Percentiles rank a stretch among this genome's conserved stretches.
These are phyloP conservation scores for Tenthredo distinguenda DNA, from an alignment of 2,888 invertebrate genomes.

Conservation along the genomic window DNA sequence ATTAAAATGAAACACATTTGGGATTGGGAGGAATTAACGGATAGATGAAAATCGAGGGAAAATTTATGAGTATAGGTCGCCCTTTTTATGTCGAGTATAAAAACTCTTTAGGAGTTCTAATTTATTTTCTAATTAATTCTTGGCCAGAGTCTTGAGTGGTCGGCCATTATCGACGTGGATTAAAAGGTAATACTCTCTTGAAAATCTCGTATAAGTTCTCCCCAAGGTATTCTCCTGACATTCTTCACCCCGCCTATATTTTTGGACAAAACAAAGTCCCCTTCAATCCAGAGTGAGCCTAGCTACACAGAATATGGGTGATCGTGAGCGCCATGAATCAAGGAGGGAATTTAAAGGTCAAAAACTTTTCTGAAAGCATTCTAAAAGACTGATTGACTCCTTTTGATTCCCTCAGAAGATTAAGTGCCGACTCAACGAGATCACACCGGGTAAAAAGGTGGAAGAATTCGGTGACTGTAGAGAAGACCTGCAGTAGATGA, in stretches of 20 bases:
- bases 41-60: slow-evolving; percentile 4
- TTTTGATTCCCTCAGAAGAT: slow-evolving; percentile 3
- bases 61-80: slow-evolving; percentile 8
- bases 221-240: neutral
- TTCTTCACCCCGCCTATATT: neutral
- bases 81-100: neutral
- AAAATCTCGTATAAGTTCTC: slow-evolving; percentile 20
- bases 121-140: slow-evolving; percentile 32
- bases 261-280: neutral
- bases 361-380: slow-evolving; percentile 40
- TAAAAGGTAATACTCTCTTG: slow-evolving; percentile 21
- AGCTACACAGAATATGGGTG: neutral
- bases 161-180: slow-evolving; percentile 22
- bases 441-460: neutral
- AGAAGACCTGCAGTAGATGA: slow-evolving; percentile 22
- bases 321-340: neutral
- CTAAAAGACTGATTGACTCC: slow-evolving; percentile 31
- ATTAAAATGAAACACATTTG: slow-evolving; percentile 27
- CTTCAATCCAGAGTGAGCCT: neutral
- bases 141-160: neutral
- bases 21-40: slow-evolving; percentile 1
- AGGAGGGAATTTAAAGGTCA: neutral
- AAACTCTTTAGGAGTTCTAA: neutral
- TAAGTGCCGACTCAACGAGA: neutral
- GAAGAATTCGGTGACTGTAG: slow-evolving; percentile 4